Base-by-base conservation (phyloP, 2,113 vertebrate species). In the Takifugu bimaculatus region DNA sequence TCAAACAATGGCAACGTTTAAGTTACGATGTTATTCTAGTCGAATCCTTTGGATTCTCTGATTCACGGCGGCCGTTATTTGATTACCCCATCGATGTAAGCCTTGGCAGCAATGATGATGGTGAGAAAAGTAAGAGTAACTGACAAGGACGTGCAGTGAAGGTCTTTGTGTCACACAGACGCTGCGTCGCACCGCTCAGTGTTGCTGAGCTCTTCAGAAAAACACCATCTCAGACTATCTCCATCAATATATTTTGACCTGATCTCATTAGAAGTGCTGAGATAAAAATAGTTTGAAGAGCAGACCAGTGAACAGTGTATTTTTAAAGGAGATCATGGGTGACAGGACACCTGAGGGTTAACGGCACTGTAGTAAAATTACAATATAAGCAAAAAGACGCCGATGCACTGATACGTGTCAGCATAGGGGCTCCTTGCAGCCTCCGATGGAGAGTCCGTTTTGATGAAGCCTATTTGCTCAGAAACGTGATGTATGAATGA, bases 111-210 rank as follows among this genome's bases (percentile, higher is more conserved):
- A 26, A 68, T 6, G 26, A 47, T 75, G 78, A 85, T 79, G 75
- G 62, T 69, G 71, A 78, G 66, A 58, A 80, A 80, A 72, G 69
- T 77, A 76, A 83, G 69, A 80, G 79, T 74, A 77, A 74, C 68
- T 67, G 63, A 89, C 86, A 89, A 90, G 86, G 88, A 80, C 83
- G 68, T 71, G 27, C 55, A 5, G 66, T 13, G 44, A 63, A 85
- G 80, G 83, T 84, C 77, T 57, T 70, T 47, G 64, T 73, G 61
- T 82, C 78, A 68, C 29, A 50, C 6, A 60, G 70, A 73, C 26
- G 57, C 71, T 50, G 56, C 55, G 44, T 63, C 11, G 35, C 20
- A 65, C 49, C 70, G 71, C 70, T 60, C 63, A 57, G 75, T 65
- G 67, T 43, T 77, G 78, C 84, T 80, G 71, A 82, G 78, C 82